A percentile compares a stretch with the other conserved stretches of the same genome.
Conservation (phyloP, 2,888 invertebrate genomes). For the Torymus aiolomorphi region DNA sequence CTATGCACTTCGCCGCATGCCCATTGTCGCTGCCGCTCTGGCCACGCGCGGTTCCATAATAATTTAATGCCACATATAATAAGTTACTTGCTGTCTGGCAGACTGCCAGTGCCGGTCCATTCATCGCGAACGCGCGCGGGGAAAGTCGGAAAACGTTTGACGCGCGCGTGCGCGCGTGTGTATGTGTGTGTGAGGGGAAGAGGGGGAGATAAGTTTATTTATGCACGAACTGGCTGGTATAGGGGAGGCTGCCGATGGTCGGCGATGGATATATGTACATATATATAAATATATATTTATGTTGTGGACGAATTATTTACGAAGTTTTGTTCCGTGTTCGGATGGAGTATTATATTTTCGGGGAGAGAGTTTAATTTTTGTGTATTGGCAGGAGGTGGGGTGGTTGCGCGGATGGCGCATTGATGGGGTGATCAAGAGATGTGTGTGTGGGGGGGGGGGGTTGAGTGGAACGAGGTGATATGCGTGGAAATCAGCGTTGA, state of each 20-base stretch:
- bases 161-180: slow-evolving; percentile 57
- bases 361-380: too few species aligned
- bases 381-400: too few species aligned
- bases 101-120: slow-evolving; percentile 71
- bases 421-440: too few species aligned
- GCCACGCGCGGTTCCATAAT: slow-evolving; percentile 71
- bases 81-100: slow-evolving; percentile 75
- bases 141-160: slow-evolving; percentile 71
- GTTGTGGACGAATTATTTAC: slow-evolving; percentile 37
- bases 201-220: slow-evolving; percentile 58
- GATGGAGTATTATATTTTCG: background rate
- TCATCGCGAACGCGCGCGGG: slow-evolving; percentile 63
- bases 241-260: background rate
- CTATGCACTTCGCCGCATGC: slow-evolving; percentile 73
- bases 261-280: slow-evolving; percentile 2
- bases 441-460: too few species aligned
- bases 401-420: too few species aligned
- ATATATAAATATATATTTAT: background rate
- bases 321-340: slow-evolving; percentile 12
- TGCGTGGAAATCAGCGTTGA: too few species aligned
- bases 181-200: too few species aligned
- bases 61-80: slow-evolving; percentile 76
- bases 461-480: too few species aligned
- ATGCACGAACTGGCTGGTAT: slow-evolving; percentile 26
- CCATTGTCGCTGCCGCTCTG: slow-evolving; percentile 68